Conservation (phyloP, 2,888 invertebrate species). For the Pachymerium ferrugineum region DNA sequence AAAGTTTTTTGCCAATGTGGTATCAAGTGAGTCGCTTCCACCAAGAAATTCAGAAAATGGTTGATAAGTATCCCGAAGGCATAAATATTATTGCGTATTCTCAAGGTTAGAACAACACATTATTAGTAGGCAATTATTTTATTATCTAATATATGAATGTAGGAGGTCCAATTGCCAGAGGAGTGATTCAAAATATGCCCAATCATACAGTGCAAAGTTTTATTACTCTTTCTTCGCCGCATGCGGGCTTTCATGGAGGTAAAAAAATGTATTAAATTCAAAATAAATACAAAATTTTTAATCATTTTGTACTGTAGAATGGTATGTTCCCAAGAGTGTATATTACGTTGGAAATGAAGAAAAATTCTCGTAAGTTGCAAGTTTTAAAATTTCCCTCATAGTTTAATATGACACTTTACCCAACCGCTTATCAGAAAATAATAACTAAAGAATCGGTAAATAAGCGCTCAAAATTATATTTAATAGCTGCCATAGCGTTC, state of each 20-base stretch:
- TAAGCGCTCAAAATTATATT: too few species aligned
- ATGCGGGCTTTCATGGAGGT: constrained; percentile 27
- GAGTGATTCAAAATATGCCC: constrained; percentile 1
- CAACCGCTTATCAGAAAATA: too few species aligned
- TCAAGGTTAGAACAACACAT: background rate
- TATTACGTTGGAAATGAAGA: background rate
- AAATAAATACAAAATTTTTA: background rate
- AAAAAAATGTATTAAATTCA: background rate
- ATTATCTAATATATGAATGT: too few species aligned
- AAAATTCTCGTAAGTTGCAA: background rate
- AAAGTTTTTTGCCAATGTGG: constrained; percentile 80
- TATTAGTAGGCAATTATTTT: too few species aligned
- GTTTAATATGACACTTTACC: too few species aligned
- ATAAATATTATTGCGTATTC: constrained; percentile 66
- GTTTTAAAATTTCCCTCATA: too few species aligned
- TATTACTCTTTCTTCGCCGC: constrained; percentile 1
- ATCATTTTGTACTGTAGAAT: too few species aligned
- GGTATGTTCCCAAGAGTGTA: background rate
- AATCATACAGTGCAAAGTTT: constrained; percentile 12
- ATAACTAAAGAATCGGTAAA: too few species aligned
- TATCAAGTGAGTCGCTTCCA: constrained; percentile 72
- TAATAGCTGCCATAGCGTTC: too few species aligned
- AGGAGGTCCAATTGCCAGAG: constrained; percentile 20
- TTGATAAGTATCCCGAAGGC: constrained; percentile 69
- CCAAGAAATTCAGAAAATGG: constrained; percentile 64